phyloP scores from a whole-genome alignment of 2,888 invertebrate species.

The Andricus quercusramuli region DNA sequence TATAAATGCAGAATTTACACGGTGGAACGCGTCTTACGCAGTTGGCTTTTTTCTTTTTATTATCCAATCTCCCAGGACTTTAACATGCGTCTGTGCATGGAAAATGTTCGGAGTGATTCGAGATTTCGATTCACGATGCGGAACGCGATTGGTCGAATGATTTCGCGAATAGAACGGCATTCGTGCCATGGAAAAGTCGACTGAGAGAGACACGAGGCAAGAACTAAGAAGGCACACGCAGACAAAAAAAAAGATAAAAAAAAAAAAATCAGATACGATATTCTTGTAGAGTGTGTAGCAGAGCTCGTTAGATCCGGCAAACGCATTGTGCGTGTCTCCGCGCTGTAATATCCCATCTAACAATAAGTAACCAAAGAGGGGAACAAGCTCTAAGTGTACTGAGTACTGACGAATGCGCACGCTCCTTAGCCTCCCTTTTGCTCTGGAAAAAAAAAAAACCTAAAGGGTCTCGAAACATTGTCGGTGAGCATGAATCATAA shows the following conservation, averaged over 20 bases:
- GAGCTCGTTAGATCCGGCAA: conserved; percentile 75
- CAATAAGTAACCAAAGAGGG: conserved; percentile 48
- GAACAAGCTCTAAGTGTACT: conserved; percentile 35
- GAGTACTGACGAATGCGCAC: not conserved
- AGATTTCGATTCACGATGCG: conserved; percentile 51
- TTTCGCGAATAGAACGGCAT: conserved; percentile 44
- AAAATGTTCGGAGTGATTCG: not conserved
- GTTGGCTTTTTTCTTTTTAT: not conserved
- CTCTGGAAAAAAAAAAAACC: not conserved
- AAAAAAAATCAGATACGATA: conserved; percentile 65
- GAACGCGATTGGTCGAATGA: conserved; percentile 52
- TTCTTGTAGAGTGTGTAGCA: conserved; percentile 66
- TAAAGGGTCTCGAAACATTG: conserved; percentile 17
- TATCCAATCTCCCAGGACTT: not conserved
- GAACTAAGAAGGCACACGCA: conserved; percentile 5
- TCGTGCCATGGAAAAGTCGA: conserved; percentile 46
- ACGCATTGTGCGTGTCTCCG: conserved; percentile 76
- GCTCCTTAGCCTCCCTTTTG: conserved; percentile 10
- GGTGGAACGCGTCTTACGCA: conserved; percentile 36
- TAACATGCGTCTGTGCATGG: not conserved
- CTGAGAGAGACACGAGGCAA: conserved; percentile 40
- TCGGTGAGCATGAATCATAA: conserved; percentile 27
- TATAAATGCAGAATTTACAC: conserved; percentile 51
- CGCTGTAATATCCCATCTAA: conserved; percentile 51
- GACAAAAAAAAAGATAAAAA: conserved; percentile 48